Base-by-base conservation (phyloP, 2,113 vertebrate species). In the Entomyzon cyanotis region DNA sequence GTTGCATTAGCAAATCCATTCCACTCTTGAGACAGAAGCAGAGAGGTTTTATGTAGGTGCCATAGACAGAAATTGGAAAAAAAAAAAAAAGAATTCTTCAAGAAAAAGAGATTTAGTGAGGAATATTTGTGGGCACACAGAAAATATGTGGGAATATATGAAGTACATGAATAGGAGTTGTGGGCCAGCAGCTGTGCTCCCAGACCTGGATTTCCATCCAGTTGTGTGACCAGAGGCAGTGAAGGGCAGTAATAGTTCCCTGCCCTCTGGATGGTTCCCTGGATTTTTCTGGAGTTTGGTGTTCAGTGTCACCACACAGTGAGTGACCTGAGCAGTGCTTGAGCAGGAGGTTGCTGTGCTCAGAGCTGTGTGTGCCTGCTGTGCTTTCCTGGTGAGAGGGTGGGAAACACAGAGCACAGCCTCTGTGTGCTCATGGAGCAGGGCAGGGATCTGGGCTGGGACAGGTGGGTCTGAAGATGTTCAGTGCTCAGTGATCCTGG, bases 401-500 rank as follows among this genome's bases (percentile, higher is more conserved):
- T 42, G 80, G 25, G 2, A 1, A 20, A 2, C 33, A 1, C 58
- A 9, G 59, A 21, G 49, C 69, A 3, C 56, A 9, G 4, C n/a
- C 16, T 58, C 19, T 4, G 23, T 8, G 15, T 22, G 31, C 11
- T 0, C 27, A 0, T 0, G 7, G 60, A 49, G n/a, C 7, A 0
- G 50, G 41, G 16, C 39, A 28, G 47, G 39, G 22, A 2, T 9
- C 20, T 37, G 42, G 1, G 39, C 39, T 39, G 39, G 39, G 39
- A 39, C 39, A 39, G 39, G 10, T 39, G 2, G 25, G 21, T 37
- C 6, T 25, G 64, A 2, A 46, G 71, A 46, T 16, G 35, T 41
- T 8, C 35, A 33, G 74, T 59, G 41, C 44, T 83, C 3, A 0
- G 14, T 9, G 44, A 4, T 23, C 37, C 27, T 20, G 63, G 11